Evolutionary conservation across 37 sponge, comb jelly and placozoan species (phyloP), one percentile per base, ranked within the genome.

Genomic region (Agelas oroides): DNA sequence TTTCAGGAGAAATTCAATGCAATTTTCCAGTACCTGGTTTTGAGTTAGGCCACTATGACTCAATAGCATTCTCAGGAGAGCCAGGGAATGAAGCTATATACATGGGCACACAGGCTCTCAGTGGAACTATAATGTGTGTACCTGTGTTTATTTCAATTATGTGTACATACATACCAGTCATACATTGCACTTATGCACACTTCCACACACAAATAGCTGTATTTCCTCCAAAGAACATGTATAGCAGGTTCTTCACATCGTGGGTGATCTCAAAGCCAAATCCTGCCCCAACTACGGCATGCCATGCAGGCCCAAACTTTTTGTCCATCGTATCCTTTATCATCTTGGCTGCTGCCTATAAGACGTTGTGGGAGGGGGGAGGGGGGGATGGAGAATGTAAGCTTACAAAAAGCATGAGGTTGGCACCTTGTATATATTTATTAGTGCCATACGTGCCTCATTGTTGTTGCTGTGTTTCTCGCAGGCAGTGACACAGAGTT

Each of bases 291-390:
- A 99, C 96, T 21, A 99, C 90, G 5, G 89, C 97, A 72, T 97
- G 97, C 99, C 99, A 99, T 20, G 97, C 82, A 21, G 94, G 88
- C 16, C 99, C 99, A 89, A 97, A 99, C 92, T 99, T 99, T 89
- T 97, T 97, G 69, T 99, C 99, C 99, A 99, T 97, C 0, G 95
- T 95, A 59, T 99, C 99, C 55, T 99, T 99, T 37, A 99, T 95
- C 96, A 99, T 91, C 73, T 95, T 99, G 35, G 99, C 94, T 73
- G 99, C 99, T 73, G 74, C 81, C 96, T 93, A 58, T 2, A 63
- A 23, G 70, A 46, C 46, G 46, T 46, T 3, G 8, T 3, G 46
- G 8, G 8, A 46, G 8, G 46, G 6, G 46, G 46, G 46, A 46
- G 46, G 46, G 8, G 46, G 46, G 3, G 6, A 46, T 46, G 46